phyloP scores from a whole-genome alignment of 2,113 vertebrate genomes.

The Atractosteus spatula region DNA sequence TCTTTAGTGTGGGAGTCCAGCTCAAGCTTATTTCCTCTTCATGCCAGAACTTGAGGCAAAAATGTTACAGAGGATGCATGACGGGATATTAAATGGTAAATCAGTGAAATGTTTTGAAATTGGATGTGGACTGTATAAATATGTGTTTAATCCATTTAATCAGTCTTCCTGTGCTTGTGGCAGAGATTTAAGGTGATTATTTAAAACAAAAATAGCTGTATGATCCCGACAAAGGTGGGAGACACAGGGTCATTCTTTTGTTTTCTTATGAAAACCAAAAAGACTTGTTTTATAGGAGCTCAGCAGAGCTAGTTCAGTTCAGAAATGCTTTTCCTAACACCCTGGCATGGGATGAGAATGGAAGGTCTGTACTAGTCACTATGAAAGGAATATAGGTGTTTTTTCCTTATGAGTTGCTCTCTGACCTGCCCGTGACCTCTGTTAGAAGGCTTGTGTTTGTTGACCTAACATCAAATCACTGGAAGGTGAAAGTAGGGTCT shows the following conservation, averaged over 20 bases:
- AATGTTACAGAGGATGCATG: no score
- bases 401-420: neutral
- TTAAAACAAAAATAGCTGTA: no score
- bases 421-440: neutral
- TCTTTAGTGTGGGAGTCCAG: no score
- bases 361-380: neutral
- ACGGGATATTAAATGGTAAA: no score
- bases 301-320: neutral
- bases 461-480: neutral
- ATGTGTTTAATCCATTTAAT: no score
- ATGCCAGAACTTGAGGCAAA: no score
- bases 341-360: neutral
- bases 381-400: neutral
- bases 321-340: neutral
- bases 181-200: no score
- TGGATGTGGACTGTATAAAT: no score
- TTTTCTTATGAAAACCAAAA: neutral
- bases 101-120: no score
- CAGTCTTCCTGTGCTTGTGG: no score
- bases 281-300: neutral
- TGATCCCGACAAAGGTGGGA: neutral
- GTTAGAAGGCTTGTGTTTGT: slow-evolving; percentile 4
- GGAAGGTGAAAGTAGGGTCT: neutral
- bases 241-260: neutral
- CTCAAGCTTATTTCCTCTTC: no score